Evolutionary conservation across 2,113 vertebrate genomes (phyloP).

Genomic region (Myotis lucifugus): DNA sequence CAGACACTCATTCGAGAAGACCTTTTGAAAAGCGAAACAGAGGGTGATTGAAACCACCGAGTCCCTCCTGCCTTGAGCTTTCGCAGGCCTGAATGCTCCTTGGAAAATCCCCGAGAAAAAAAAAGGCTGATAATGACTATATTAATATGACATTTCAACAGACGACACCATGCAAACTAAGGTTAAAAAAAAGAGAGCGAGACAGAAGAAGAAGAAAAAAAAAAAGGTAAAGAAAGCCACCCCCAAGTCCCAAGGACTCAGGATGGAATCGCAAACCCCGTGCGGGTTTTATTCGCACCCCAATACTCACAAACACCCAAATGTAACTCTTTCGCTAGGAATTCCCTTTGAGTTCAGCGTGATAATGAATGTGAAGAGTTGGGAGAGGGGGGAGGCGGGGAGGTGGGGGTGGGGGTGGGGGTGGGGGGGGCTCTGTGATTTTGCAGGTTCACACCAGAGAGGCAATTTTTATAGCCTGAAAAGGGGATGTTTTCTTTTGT

Average conservation of each 20-base stretch:
- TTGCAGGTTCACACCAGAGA: conserved; percentile 89
- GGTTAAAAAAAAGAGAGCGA: background rate
- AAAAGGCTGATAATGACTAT: conserved; percentile 59
- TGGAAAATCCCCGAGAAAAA: conserved; percentile 63
- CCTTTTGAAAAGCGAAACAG: conserved; percentile 75
- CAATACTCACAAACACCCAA: conserved; percentile 81
- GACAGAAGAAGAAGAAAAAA: no score
- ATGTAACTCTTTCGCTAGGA: conserved; percentile 86
- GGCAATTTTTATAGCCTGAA: conserved; percentile 90
- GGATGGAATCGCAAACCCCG: conserved; percentile 73
- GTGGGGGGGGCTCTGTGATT: conserved; percentile 82
- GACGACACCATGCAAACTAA: conserved; percentile 54
- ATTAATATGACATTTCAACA: conserved; percentile 78
- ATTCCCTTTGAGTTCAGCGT: conserved; percentile 77
- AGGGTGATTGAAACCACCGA: conserved; percentile 72
- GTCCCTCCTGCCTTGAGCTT: conserved; percentile 38
- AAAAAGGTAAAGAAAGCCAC: background rate
- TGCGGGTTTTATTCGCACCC: conserved; percentile 79
- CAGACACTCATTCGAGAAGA: conserved; percentile 76
- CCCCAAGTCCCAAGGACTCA: conserved; percentile 52
- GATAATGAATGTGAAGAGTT: conserved; percentile 85
- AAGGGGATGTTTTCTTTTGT: conserved; percentile 93
- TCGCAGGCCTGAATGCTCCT: conserved; percentile 65
- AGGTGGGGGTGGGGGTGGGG: background rate
- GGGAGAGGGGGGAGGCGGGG: background rate